Conservation (phyloP, 2,888 invertebrate genomes). For the Pyrocoelia pectoralis region DNA sequence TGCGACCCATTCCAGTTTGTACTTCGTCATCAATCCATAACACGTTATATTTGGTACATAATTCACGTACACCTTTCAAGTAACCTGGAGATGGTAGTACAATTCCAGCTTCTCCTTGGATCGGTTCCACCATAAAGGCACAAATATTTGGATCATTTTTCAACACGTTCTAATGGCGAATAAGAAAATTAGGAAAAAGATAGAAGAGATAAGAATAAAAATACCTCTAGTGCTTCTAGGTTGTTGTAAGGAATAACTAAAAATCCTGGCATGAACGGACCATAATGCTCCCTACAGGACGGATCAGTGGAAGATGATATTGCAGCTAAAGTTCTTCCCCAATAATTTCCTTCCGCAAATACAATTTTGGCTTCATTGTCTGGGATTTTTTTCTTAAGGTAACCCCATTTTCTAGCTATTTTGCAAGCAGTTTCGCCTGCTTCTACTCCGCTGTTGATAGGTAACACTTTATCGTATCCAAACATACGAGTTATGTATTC, state of each 20-base stretch:
- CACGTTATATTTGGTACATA: slow-evolving; percentile 81
- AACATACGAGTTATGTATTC: slow-evolving; percentile 75
- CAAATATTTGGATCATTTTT: slow-evolving; percentile 71
- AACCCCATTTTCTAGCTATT: slow-evolving; percentile 83
- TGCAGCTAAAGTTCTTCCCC: slow-evolving; percentile 84
- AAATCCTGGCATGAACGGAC: slow-evolving; percentile 84
- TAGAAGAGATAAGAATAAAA: too few species aligned
- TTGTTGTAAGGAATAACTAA: slow-evolving; percentile 79
- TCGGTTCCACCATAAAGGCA: slow-evolving; percentile 88
- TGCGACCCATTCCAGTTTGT: slow-evolving; percentile 83
- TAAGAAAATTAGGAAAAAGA: too few species aligned
- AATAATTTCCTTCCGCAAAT: slow-evolving; percentile 82
- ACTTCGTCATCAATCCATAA: slow-evolving; percentile 87
- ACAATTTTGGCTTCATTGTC: slow-evolving; percentile 73
- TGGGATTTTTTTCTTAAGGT: slow-evolving; percentile 76
- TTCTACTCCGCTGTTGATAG: slow-evolving; percentile 89
- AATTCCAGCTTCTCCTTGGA: slow-evolving; percentile 88
- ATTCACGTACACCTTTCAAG: slow-evolving; percentile 71
- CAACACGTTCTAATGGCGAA: slow-evolving; percentile 61
- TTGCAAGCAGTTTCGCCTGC: slow-evolving; percentile 85
- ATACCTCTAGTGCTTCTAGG: slow-evolving; percentile 72
- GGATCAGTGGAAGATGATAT: slow-evolving; percentile 82
- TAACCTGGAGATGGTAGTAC: slow-evolving; percentile 78
- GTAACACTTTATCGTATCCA: slow-evolving; percentile 79
- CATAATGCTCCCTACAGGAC: slow-evolving; percentile 72